These are phyloP conservation scores for Oreochromis spilurus DNA, from an alignment of 2,113 vertebrate genomes.

Conservation along the genomic window DNA sequence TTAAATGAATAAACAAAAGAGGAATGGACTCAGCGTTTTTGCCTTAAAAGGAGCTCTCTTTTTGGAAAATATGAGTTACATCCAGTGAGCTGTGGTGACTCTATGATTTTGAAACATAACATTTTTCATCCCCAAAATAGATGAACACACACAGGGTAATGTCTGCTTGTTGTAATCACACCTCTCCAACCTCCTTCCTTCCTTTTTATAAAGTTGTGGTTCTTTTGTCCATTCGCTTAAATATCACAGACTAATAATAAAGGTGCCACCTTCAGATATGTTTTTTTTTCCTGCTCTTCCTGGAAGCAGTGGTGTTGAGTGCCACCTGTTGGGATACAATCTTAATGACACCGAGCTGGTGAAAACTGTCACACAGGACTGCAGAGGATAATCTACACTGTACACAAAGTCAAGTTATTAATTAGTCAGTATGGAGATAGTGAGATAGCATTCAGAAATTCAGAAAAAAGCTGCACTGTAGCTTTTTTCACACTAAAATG, in stretches of 20 bases:
- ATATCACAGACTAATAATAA: slow-evolving; percentile 7
- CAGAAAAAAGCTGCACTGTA: neutral
- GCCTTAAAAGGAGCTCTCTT: slow-evolving; percentile 26
- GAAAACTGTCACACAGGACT: neutral
- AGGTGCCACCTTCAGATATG: neutral
- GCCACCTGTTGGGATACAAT: slow-evolving; percentile 47
- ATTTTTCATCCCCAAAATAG: slow-evolving; percentile 21
- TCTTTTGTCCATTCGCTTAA: neutral
- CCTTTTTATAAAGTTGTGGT: neutral
- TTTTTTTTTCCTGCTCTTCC: neutral
- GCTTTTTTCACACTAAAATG: neutral
- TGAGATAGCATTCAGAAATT: neutral
- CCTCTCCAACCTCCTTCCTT: neutral
- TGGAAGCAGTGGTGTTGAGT: slow-evolving; percentile 19
- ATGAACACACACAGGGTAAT: neutral
- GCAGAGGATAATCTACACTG: neutral
- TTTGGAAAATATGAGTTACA: slow-evolving; percentile 26
- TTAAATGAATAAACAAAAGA: slow-evolving; percentile 25
- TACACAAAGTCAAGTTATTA: neutral
- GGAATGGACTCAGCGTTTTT: slow-evolving; percentile 3
- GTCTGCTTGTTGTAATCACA: neutral
- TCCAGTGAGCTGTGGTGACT: neutral
- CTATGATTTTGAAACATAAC: slow-evolving; percentile 1
- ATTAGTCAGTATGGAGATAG: neutral
- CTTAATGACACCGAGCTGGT: neutral